Evolutionary conservation across 2,888 invertebrate genomes (phyloP), one percentile per base, ranked within the genome.

Genomic region (Tanaodytes sp.): DNA sequence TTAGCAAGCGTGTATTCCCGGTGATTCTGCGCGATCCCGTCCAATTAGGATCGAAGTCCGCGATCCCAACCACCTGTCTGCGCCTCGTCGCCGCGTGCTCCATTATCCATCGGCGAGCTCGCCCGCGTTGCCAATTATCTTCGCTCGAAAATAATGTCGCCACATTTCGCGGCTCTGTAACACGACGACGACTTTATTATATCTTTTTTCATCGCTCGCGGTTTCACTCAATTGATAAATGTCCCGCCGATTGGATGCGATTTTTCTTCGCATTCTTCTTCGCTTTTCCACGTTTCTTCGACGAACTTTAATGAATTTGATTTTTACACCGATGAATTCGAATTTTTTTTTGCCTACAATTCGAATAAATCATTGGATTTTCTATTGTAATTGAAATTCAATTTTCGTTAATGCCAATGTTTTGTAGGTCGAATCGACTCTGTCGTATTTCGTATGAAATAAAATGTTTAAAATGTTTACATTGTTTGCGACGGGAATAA

Each of bases 11-110:
- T 57, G 61, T 67, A 70, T 57, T 61, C 52, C 23, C 46, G 61
- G 39, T 58, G 65, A 70, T 67, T 49, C 68, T 63, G 70, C 67
- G 68, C 70, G 70, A 65, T 73, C 73, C 68, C 59, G 71, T 73
- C 71, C 68, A 73, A 73, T 73, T 73, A 73, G 71, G 71, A 45
- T 63, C 59, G 62, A 51, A 66, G 18, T 49, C 8, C 46, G 49
- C 54, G 58, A 30, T 58, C 19, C 15, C 54, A 67, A 70, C 70
- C 67, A 70, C 66, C 70, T 70, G 70, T 68, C 62, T 62, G 62
- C 51, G 57, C 52, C 61, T 57, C 55, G 57, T 57, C 37, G 49
- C 36, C 42, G 37, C 46, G 40, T 46, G 58, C 46, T 2, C 52
- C 54, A 49, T 61, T 58, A 52, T 54, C 68, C 63, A 54, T 63